These are phyloP conservation scores for Microcebus tavaratra DNA, from an alignment of 2,113 vertebrate genomes.

Conservation along the genomic window DNA sequence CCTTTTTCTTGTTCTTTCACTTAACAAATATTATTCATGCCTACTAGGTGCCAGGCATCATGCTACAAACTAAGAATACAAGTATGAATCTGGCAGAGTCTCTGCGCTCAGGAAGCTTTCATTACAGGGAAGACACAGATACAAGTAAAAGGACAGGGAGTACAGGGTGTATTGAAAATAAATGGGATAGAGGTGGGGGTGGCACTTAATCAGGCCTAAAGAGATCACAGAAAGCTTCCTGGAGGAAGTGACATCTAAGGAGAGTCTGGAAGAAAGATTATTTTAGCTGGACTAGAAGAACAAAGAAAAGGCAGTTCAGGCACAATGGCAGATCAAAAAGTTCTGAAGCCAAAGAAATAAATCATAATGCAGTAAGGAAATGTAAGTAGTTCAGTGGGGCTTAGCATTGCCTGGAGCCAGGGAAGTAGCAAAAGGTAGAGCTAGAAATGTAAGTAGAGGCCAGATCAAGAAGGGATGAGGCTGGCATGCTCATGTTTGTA, in stretches of 20 bases:
- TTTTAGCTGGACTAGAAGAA: background rate
- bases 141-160: background rate
- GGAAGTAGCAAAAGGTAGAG: background rate
- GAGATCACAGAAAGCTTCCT: background rate
- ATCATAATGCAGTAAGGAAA: background rate
- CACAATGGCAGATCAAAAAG: background rate
- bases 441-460: background rate
- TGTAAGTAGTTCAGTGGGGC: background rate
- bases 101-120: background rate
- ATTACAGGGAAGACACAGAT: background rate
- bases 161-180: too few relatives aligned
- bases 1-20: background rate
- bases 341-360: background rate
- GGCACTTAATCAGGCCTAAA: background rate
- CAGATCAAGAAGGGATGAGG: background rate
- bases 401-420: background rate
- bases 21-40: background rate
- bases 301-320: background rate
- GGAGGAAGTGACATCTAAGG: background rate
- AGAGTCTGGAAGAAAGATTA: background rate
- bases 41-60: background rate
- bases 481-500: background rate
- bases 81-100: background rate
- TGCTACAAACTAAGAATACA: background rate
- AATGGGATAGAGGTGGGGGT: rapidly evolving